phyloP scores from a whole-genome alignment of 1,140 invertebrate genomes.

The Drosophila trapezifrons region DNA sequence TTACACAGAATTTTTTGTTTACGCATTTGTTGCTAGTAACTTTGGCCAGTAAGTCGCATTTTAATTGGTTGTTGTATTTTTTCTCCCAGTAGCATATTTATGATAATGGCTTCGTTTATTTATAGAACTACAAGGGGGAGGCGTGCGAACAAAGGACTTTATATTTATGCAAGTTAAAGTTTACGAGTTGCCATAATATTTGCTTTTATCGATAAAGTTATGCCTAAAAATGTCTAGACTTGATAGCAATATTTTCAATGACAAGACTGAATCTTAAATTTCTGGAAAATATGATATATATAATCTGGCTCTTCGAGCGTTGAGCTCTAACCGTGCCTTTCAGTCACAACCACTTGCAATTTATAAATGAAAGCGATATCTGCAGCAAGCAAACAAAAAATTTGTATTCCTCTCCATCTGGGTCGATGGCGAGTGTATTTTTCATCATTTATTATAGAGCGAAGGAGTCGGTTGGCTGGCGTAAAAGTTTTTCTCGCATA shows the following conservation, averaged over 20 bases:
- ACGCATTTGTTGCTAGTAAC: conserved; percentile 12
- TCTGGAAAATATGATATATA: not conserved
- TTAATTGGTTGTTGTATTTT: conserved; percentile 45
- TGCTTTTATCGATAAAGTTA: conserved; percentile 38
- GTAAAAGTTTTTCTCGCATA: conserved; percentile 67
- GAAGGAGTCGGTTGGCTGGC: conserved; percentile 11
- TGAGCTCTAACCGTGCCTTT: conserved; percentile 1
- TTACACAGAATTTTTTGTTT: conserved; percentile 24
- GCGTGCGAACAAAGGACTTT: conserved; percentile 29
- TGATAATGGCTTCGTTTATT: conserved; percentile 51
- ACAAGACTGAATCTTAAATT: not conserved
- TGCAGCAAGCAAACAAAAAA: conserved; percentile 6
- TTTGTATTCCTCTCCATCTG: conserved; percentile 10
- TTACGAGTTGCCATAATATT: conserved; percentile 36
- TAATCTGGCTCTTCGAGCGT: not conserved
- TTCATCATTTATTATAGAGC: conserved; percentile 21
- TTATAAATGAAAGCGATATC: conserved; percentile 26
- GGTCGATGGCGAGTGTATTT: conserved; percentile 24
- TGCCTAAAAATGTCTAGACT: conserved; percentile 53
- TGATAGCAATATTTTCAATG: not conserved
- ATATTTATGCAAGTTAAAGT: conserved; percentile 49
- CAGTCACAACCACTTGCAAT: not conserved
- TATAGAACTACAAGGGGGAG: conserved; percentile 11
- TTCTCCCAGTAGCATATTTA: conserved; percentile 48
- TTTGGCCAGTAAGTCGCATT: conserved; percentile 15